Base-by-base conservation (phyloP, 2,888 invertebrate species). In the Poecilobothrus nobilitatus region DNA sequence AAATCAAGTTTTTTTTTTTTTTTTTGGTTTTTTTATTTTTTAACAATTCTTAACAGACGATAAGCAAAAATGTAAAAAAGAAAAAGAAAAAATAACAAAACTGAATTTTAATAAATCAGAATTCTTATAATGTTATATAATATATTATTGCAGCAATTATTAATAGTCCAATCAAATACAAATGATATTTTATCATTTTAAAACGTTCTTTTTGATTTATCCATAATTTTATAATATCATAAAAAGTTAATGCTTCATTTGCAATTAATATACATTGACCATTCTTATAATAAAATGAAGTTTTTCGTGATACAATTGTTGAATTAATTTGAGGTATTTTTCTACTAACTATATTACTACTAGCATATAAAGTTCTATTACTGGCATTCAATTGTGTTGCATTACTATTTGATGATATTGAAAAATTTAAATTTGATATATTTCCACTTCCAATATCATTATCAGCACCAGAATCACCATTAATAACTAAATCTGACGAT, bases 311-410 rank as follows among this genome's bases (percentile, higher is more conserved):
- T 3, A 75, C 75, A 65, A 71, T 72, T 9, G 75, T 76, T 1
- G 73, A 74, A 68, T 74, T 75, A 8, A 76, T 72, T 65, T 74
- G 73, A 5, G 78, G 78, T 34, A 78, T 74, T 70, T 74, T 75
- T 20, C 75, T 74, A 72, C 76, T 76, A 62, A 75, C 72, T 37
- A 78, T 76, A 44, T 75, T 73, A 67, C 74, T 76, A 1, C 75
- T 73, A 18, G 76, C 74, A 69, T 78, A 77, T 65, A 77, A 73
- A 33, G 74, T 75, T 27, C 73, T 74, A 53, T 53, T 53, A 53
- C 53, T 53, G 3, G 12, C 18, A 53, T 15, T 53, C 18, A 53
- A n/a, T 76, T 74, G 18, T 21, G 64, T 64, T 10, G n/a, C 12
- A 64, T 64, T 22, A 20, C 22, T 27, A 27, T 12, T 12, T 15